phyloP scores from a whole-genome alignment of 1,140 invertebrate species.

The Sinella curviseta region DNA sequence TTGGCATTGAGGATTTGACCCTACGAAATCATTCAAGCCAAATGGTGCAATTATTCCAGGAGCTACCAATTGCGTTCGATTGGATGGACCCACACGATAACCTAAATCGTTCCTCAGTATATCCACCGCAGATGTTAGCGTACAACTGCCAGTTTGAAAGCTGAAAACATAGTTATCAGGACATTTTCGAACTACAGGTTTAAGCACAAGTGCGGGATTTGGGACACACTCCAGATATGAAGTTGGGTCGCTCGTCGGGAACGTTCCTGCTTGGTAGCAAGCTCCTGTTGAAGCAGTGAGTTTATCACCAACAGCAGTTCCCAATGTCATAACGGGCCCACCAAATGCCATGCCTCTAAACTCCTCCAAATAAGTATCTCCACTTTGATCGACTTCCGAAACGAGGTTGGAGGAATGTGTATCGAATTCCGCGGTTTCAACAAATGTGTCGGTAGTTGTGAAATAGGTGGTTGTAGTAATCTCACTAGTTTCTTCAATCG shows the following conservation, averaged over 20 bases:
- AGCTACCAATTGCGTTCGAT: not conserved
- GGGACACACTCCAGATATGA: conserved; percentile 30
- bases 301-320: not conserved
- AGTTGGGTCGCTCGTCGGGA: not conserved
- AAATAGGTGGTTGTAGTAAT: too few relatives aligned
- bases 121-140: conserved; percentile 28
- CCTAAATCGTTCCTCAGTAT: conserved; percentile 37
- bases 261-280: conserved; percentile 4
- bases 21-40: conserved; percentile 23
- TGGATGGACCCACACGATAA: conserved; percentile 16
- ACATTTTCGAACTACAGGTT: conserved; percentile 22
- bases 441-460: too few relatives aligned
- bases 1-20: not conserved
- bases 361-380: not conserved
- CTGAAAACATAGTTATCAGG: conserved; percentile 24
- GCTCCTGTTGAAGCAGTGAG: not conserved
- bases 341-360: not conserved
- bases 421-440: too few relatives aligned
- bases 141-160: conserved; percentile 8
- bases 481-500: too few relatives aligned
- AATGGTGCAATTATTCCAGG: not conserved
- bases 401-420: too few relatives aligned
- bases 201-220: not conserved
- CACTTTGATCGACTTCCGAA: not conserved
- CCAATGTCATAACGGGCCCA: not conserved